A percentile compares a stretch with the other conserved stretches of the same genome.
Evolutionary conservation across 1,140 invertebrate genomes (phyloP).

Genomic region (Rhopalosiphum maidis): DNA sequence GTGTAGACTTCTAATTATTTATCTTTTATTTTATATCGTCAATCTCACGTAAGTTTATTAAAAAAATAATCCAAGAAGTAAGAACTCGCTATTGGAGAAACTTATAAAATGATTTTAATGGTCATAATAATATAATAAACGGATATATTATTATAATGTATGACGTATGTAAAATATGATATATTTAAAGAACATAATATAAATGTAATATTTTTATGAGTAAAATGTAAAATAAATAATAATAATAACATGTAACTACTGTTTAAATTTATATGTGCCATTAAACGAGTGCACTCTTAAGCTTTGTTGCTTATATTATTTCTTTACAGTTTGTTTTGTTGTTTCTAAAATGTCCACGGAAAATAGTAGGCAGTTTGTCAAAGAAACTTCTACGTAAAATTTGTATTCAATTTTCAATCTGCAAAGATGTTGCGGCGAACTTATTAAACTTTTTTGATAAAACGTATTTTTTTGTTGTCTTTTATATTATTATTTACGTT

Average conservation of each 20-base stretch:
- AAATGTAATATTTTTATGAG: neutral
- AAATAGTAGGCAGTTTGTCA: neutral
- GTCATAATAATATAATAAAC: neutral
- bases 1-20: neutral
- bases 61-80: neutral
- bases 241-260: neutral
- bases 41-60: neutral
- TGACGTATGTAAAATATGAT: neutral
- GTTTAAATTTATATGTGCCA: neutral
- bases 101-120: neutral
- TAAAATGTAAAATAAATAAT: neutral
- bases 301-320: neutral
- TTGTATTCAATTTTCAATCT: slow-evolving; percentile 3
- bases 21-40: neutral
- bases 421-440: neutral
- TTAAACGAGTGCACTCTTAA: neutral
- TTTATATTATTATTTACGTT: slow-evolving; percentile 14
- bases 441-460: neutral
- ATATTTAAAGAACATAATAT: neutral
- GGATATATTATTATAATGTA: neutral
- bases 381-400: neutral
- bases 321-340: neutral
- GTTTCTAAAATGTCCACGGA: neutral
- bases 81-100: neutral
- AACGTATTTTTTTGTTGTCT: neutral